Conservation (phyloP, 1,140 invertebrate genomes). For the Plectus sambesii region DNA sequence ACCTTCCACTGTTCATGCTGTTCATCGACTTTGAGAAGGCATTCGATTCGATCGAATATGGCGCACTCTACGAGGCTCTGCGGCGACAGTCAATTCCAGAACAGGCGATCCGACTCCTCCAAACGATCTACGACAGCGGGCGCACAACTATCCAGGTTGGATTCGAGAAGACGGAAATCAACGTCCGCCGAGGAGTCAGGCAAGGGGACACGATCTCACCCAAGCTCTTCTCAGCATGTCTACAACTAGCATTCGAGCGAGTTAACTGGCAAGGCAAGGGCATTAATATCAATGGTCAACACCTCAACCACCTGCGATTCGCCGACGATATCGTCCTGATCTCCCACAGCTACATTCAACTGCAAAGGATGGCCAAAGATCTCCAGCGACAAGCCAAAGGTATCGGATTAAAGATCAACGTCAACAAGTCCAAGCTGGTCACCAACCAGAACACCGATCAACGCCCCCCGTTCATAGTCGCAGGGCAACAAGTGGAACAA, state of each 20-base stretch:
- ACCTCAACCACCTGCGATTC: slow-evolving; percentile 31
- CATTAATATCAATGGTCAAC: background rate
- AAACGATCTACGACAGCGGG: slow-evolving; percentile 9
- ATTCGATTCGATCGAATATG: slow-evolving; percentile 31
- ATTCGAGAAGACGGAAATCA: background rate
- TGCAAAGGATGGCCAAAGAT: slow-evolving; percentile 16
- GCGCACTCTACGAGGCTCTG: slow-evolving; percentile 8
- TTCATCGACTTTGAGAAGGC: slow-evolving; percentile 39
- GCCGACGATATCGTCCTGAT: slow-evolving; percentile 42
- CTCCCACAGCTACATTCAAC: slow-evolving; percentile 12
- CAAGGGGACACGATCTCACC: slow-evolving; percentile 52
- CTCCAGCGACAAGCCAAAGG: background rate
- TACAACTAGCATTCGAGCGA: slow-evolving; percentile 45
- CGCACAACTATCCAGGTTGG: background rate
- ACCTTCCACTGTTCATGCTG: slow-evolving; percentile 24
- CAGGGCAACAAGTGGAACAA: slow-evolving; percentile 4
- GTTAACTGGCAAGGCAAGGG: slow-evolving; percentile 12
- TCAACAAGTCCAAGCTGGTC: slow-evolving; percentile 13
- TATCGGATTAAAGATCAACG: slow-evolving; percentile 15
- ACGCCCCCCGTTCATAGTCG: too few species aligned
- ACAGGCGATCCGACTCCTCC: slow-evolving; percentile 3
- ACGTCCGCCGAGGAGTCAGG: slow-evolving; percentile 46
- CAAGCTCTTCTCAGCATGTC: slow-evolving; percentile 49
- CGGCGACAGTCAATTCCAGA: slow-evolving; percentile 7
- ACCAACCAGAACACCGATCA: too few species aligned